Evolutionary conservation across 2,797 vertebrate species (phyloP).

Genomic region (Typhlichthys eigenmanni): DNA sequence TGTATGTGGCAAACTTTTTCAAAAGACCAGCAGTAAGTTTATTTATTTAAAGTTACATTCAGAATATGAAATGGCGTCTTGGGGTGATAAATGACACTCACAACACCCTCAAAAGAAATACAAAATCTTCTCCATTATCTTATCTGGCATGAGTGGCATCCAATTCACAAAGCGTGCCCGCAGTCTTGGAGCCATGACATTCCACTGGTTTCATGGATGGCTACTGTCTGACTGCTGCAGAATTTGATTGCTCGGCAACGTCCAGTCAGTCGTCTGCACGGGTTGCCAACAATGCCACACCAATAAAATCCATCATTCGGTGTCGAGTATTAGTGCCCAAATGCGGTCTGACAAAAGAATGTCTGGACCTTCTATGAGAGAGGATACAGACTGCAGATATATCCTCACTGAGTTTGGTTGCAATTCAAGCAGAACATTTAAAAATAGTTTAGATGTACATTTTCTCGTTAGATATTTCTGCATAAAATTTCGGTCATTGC

Average conservation of each 20-base stretch:
- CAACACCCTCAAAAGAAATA: slow-evolving; percentile 6
- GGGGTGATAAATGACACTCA: slow-evolving; percentile 6
- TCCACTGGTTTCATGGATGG: slow-evolving; percentile 37
- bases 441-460: too few relatives aligned
- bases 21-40: slow-evolving; percentile 28
- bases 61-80: slow-evolving; percentile 27
- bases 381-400: slow-evolving; percentile 38
- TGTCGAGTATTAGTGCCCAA: slow-evolving; percentile 29
- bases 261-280: slow-evolving; percentile 15
- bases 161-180: slow-evolving; percentile 13
- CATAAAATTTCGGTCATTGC: too few relatives aligned
- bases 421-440: too few relatives aligned
- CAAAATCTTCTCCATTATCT: slow-evolving; percentile 16
- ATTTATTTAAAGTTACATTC: too few relatives aligned
- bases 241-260: slow-evolving; percentile 26
- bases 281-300: slow-evolving; percentile 16
- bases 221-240: slow-evolving; percentile 4
- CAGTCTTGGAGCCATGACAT: slow-evolving; percentile 6
- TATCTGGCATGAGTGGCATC: slow-evolving; percentile 27
- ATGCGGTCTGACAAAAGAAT: slow-evolving; percentile 33
- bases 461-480: too few relatives aligned
- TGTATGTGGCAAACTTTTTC: slow-evolving; percentile 14
- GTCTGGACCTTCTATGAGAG: slow-evolving; percentile 36
- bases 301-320: slow-evolving; percentile 43
- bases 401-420: too few relatives aligned